A percentile compares a stretch with the other conserved stretches of the same genome.
These are phyloP conservation scores for Ophion ellenae DNA, from an alignment of 2,888 invertebrate species.

Conservation along the genomic window DNA sequence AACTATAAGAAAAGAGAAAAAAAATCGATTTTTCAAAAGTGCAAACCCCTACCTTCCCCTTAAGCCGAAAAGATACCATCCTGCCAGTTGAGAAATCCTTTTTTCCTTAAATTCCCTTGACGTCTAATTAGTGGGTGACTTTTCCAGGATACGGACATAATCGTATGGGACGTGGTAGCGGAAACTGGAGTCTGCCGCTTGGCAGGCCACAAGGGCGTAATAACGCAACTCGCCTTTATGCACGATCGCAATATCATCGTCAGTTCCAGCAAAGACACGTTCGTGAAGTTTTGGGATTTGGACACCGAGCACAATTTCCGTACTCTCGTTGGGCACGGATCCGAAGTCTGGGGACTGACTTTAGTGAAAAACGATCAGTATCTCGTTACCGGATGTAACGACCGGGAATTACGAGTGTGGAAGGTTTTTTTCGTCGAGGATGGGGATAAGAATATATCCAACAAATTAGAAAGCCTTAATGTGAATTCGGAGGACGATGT, in stretches of 20 bases:
- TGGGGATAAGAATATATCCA: slow-evolving; percentile 80
- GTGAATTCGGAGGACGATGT: slow-evolving; percentile 85
- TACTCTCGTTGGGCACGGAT: slow-evolving; percentile 94
- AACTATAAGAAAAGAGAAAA: too few species aligned
- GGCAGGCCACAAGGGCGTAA: slow-evolving; percentile 94
- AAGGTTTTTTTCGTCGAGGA: slow-evolving; percentile 87
- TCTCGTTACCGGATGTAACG: slow-evolving; percentile 94
- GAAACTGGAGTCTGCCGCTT: slow-evolving; percentile 95
- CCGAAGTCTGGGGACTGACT: slow-evolving; percentile 95
- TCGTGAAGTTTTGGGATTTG: slow-evolving; percentile 98
- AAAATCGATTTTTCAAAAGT: too few species aligned
- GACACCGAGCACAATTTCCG: slow-evolving; percentile 98
- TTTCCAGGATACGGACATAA: slow-evolving; percentile 94
- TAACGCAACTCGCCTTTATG: slow-evolving; percentile 93
- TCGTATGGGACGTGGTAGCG: slow-evolving; percentile 97
- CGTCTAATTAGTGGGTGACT: not conserved
- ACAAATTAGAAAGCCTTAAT: slow-evolving; percentile 85
- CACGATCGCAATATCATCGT: slow-evolving; percentile 89
- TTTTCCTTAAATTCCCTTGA: not conserved
- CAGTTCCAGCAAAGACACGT: slow-evolving; percentile 96
- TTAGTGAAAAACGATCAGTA: slow-evolving; percentile 91
- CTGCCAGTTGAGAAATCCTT: not conserved
- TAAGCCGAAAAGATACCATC: too few species aligned
- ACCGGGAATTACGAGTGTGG: slow-evolving; percentile 94
- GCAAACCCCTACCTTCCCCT: too few species aligned